phyloP scores from a whole-genome alignment of 2,888 invertebrate species.

The Allacma fusca region DNA sequence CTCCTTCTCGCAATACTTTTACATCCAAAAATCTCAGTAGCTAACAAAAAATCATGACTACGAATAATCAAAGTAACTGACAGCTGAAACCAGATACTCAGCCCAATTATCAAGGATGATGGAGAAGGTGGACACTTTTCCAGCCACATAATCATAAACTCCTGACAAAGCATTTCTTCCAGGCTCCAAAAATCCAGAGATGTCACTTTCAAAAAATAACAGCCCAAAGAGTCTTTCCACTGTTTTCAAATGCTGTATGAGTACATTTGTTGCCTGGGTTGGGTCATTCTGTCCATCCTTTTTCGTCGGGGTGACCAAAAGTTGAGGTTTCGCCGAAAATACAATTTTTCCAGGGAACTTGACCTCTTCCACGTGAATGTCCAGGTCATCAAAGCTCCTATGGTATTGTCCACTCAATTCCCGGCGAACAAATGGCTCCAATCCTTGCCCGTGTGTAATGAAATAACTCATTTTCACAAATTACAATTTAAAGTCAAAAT shows the following conservation, averaged over 20 bases:
- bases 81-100: background rate
- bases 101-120: background rate
- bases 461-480: conserved; percentile 15
- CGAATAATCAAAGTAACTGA: background rate
- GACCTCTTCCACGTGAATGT: background rate
- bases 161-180: background rate
- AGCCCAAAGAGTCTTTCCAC: conserved; percentile 24
- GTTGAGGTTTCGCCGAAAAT: background rate
- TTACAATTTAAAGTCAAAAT: too few species aligned
- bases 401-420: background rate
- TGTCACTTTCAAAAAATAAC: background rate
- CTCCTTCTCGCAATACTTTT: too few species aligned
- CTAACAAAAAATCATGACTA: too few species aligned
- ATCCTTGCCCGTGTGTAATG: conserved; percentile 22
- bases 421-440: conserved; percentile 14
- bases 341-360: conserved; percentile 1
- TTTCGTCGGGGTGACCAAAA: too few species aligned
- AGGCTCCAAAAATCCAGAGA: background rate
- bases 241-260: conserved; percentile 19
- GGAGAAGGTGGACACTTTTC: background rate
- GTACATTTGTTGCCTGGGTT: background rate
- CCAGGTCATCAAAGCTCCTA: background rate
- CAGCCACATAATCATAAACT: background rate
- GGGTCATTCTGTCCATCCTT: background rate
- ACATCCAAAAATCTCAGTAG: too few species aligned